Percentiles rank a stretch among this genome's conserved stretches.
These are phyloP conservation scores for Cotesia congregata DNA, from an alignment of 2,888 invertebrate species.

Conservation along the genomic window DNA sequence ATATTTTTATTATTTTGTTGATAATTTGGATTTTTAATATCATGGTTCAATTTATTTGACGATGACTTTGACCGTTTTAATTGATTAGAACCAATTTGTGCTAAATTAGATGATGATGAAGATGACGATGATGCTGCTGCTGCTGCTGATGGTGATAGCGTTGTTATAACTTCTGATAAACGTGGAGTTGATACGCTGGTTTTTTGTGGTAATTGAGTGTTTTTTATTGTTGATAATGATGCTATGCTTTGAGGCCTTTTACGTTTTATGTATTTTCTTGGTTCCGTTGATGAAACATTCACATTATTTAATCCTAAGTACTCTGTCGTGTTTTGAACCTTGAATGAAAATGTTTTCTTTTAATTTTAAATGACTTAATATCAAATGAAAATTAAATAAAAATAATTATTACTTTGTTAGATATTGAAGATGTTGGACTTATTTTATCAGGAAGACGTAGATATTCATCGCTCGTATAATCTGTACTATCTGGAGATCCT, in stretches of 20 bases:
- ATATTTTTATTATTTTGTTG: constrained; percentile 48
- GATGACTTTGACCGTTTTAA: constrained; percentile 53
- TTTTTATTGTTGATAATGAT: constrained; percentile 57
- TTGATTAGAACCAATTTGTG: constrained; percentile 34
- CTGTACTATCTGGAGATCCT: constrained; percentile 70
- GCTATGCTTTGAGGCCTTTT: constrained; percentile 65
- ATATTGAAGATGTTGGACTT: constrained; percentile 61
- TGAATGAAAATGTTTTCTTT: neutral
- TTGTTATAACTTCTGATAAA: constrained; percentile 58
- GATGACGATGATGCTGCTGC: constrained; percentile 51
- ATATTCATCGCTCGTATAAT: constrained; percentile 70
- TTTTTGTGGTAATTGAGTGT: constrained; percentile 45
- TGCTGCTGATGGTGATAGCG: constrained; percentile 55
- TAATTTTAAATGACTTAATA: neutral
- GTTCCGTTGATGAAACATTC: constrained; percentile 65
- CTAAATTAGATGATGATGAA: constrained; percentile 39
- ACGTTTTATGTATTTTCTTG: constrained; percentile 66
- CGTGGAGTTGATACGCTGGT: constrained; percentile 60
- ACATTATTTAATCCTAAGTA: constrained; percentile 62
- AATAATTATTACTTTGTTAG: constrained; percentile 57
- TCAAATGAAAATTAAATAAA: neutral
- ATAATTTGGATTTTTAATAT: constrained; percentile 48
- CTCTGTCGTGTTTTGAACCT: constrained; percentile 64
- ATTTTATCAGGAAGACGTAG: constrained; percentile 69
- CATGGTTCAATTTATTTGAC: constrained; percentile 11